Evolutionary conservation across 2,888 invertebrate species (phyloP), one percentile per base, ranked within the genome.

Genomic region (Tinea semifulvella): DNA sequence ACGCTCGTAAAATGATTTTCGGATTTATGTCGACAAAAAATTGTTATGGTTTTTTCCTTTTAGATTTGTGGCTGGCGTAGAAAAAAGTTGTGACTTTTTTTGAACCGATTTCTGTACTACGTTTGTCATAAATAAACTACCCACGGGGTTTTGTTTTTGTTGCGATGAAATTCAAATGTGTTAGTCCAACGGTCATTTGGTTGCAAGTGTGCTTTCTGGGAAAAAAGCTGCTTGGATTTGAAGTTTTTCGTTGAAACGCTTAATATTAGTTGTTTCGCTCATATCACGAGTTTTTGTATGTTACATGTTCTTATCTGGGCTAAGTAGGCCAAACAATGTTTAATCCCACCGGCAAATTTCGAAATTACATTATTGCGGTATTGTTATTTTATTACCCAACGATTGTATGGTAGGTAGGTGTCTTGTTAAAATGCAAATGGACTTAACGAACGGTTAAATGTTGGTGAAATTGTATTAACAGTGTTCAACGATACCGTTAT

Each of bases 1-100:
- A 63, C 63, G 67, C 70, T 79, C 77, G 76, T 80, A 77, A 74
- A 79, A 71, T 65, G 61, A 68, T 68, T 77, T 68, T 66, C 61
- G 65, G 22, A 42, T 48, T 48, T 46, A 46, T 39, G 52, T 60
- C 56, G 52, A 74, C 69, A 74, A 71, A 76, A 79, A 75, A 65
- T 65, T 77, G 76, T 79, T 79, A 74, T 73, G 74, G 64, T 77
- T 75, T 79, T 70, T 76, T 75, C 69, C 56, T 57, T 54, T 53
- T 53, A 54, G 59, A 55, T 56, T 17, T 56, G 57, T 53, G 55
- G 55, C 51, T 51, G 47, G 49, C 42, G 50, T 47, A 49, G 61
- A 63, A 68, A 68, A 47, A 50, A 54, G 51, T 42, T 35, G 8
- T 11, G 20, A 20, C 36, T 43, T 61, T 57, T 68, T 65, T 68